These are phyloP conservation scores for Sipha maydis DNA, from an alignment of 2,888 invertebrate genomes.

Conservation along the genomic window DNA sequence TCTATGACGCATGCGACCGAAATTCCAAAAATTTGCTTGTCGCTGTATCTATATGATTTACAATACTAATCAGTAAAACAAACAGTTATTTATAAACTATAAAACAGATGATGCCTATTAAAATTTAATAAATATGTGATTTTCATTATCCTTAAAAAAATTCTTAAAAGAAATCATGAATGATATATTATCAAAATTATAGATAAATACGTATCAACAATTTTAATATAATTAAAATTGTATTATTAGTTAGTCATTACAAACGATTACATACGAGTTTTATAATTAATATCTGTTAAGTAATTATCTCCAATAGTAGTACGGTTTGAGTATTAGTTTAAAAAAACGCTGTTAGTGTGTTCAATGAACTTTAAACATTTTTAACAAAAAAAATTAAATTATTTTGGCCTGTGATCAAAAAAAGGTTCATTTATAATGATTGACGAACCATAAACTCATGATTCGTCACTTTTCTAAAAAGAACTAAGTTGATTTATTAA, in stretches of 20 bases:
- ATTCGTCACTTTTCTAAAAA: conserved; percentile 12
- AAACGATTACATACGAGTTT: no score
- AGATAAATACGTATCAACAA: background rate
- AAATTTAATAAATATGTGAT: no score
- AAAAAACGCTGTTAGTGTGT: background rate
- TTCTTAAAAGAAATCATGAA: background rate
- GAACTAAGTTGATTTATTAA: background rate
- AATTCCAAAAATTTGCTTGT: background rate
- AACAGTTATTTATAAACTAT: no score
- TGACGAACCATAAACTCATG: background rate
- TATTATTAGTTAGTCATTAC: no score
- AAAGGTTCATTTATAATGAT: background rate
- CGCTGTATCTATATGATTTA: no score
- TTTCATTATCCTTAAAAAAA: no score
- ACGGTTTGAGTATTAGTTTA: background rate
- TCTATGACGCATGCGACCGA: background rate
- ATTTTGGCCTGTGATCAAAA: background rate
- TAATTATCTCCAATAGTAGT: no score
- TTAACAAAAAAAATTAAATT: background rate
- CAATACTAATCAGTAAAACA: no score
- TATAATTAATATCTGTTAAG: no score
- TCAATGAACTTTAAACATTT: background rate
- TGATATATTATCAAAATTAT: background rate
- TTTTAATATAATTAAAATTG: no score
- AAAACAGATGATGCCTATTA: no score